Base-by-base conservation (phyloP, 2,888 invertebrate genomes). In the Coremacera marginata region DNA sequence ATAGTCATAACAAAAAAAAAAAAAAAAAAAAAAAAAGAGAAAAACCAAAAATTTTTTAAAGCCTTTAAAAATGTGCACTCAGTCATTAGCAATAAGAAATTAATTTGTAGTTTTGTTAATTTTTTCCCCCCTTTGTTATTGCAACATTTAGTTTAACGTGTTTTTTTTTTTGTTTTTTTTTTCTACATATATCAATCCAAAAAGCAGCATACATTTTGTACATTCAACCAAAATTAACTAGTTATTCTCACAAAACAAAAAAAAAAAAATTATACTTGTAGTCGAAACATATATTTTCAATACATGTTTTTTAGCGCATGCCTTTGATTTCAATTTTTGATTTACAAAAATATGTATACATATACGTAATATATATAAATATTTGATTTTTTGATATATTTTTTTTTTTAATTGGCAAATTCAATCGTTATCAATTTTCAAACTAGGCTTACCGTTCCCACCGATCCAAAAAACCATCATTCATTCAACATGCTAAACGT, bases 81-180 rank as follows among this genome's bases (percentile, higher is more conserved):
- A 68, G 49, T 68, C 68, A 68, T 68, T 68, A 51, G 25, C 14
- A 25, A 68, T 68, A 51, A 68, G 34, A 68, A 22, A 25, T 68
- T 68, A 49, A 68, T 68, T 68, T 68, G 68, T 68, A 68, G 68
- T 25, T 51, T 19, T 19, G 16, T 65, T 65, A 7, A 65, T n/a
- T 65, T 65, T n/a, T 37, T n/a, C 22, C 3, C 37, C 37, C 16
- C 5, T 65, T 65, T 22, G 22, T 25, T 22, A n/a, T 37, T 65
- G 65, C 65, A 65, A 65, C 65, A 37, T 65, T 65, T 37, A 44
- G 65, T 65, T 65, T 37, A n/a, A 34, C 19, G 31, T 37, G 65
- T 65, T 65, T 44, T 25, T 19, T 31, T 63, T 63, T 31, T 2
- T 34, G 5, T 63, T 16, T 7, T 34, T 34, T 34, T 34, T 34